phyloP scores from a whole-genome alignment of 2,113 vertebrate species.

The Ia io region DNA sequence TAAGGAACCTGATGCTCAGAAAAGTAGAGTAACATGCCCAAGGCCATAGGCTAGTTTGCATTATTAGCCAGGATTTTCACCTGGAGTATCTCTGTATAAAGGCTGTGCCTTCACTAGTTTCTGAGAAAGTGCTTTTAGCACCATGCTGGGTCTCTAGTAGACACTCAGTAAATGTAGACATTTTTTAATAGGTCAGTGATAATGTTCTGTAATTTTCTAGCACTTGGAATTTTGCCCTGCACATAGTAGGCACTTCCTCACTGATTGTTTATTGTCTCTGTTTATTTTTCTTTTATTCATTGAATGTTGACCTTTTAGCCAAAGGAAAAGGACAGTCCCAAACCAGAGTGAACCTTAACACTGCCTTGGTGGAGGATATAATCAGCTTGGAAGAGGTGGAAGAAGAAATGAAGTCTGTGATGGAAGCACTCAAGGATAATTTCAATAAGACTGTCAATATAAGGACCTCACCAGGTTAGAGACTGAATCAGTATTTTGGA shows the following conservation, averaged over 20 bases:
- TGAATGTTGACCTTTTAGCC: conserved; percentile 77
- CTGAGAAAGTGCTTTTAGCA: neutral
- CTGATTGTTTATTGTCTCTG: conserved; percentile 23
- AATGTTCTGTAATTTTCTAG: neutral
- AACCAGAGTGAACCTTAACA: conserved; percentile 90
- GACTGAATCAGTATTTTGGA: neutral
- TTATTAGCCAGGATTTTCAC: neutral
- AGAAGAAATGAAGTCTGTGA: conserved; percentile 88
- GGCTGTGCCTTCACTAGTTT: neutral
- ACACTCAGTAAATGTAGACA: neutral
- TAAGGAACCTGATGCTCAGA: neutral
- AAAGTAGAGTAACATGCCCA: neutral
- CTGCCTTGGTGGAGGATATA: conserved; percentile 92
- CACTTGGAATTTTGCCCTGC: neutral
- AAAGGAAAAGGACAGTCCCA: conserved; percentile 91
- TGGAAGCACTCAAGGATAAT: conserved; percentile 90
- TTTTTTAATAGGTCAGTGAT: neutral
- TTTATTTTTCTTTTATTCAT: neutral
- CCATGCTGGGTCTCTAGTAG: neutral
- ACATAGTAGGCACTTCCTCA: neutral
- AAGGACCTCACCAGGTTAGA: conserved; percentile 92
- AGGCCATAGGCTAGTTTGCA: neutral
- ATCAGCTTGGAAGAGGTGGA: conserved; percentile 90
- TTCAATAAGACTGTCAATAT: conserved; percentile 93
- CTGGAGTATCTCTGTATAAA: neutral